Percentiles rank a stretch among this genome's conserved stretches.
Conservation (phyloP, 1,140 invertebrate species). For the Wiebesia pumilae region DNA sequence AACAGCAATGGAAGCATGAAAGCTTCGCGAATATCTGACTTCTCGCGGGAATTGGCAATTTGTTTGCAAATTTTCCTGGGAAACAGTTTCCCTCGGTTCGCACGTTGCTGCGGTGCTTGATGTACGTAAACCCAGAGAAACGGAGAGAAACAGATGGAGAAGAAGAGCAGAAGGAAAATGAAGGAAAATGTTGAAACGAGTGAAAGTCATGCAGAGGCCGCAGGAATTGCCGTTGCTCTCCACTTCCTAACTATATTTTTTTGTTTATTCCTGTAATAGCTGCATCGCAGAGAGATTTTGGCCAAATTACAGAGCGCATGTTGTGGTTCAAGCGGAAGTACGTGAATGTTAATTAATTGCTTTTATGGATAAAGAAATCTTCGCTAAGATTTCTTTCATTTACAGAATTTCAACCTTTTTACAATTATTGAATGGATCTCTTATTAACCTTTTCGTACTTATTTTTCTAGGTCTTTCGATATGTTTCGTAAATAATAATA, state of each 20-base stretch:
- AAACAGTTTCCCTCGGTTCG: conserved; percentile 18
- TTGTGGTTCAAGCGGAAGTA: background rate
- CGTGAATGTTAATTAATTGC: conserved; percentile 6
- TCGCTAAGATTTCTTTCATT: background rate
- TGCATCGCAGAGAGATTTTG: background rate
- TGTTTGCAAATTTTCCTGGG: conserved; percentile 72
- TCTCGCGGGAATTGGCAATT: conserved; percentile 72
- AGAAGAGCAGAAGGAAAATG: background rate
- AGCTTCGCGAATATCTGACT: conserved; percentile 58
- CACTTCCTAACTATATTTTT: conserved; percentile 7
- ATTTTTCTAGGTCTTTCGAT: background rate
- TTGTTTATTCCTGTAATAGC: conserved; percentile 7
- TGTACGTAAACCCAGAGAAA: background rate
- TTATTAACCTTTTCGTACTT: background rate
- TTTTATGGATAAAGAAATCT: background rate
- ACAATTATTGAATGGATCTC: background rate
- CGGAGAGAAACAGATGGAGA: background rate
- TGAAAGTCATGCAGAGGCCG: background rate
- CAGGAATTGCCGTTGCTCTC: background rate
- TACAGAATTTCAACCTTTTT: background rate
- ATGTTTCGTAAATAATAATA: too few relatives aligned
- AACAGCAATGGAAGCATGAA: background rate
- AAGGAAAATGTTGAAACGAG: background rate
- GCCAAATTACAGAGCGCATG: background rate
- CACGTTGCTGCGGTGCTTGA: background rate